Percentiles rank a stretch among this genome's conserved stretches.
These are phyloP conservation scores for Drosophila rubida DNA, from an alignment of 2,888 invertebrate species.

Conservation along the genomic window DNA sequence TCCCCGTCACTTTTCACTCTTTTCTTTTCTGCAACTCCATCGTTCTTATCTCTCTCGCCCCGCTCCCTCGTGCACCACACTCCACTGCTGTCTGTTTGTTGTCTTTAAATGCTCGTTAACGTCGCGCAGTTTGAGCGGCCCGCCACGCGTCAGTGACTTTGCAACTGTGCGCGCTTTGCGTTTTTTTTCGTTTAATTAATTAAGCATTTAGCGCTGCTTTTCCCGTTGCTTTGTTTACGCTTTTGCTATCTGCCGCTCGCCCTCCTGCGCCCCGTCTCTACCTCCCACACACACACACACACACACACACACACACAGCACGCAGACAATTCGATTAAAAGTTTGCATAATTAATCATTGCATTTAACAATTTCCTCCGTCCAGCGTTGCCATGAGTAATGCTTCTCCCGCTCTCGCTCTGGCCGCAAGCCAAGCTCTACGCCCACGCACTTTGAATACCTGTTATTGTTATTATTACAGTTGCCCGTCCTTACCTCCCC, in stretches of 20 bases:
- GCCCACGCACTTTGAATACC: constrained; percentile 39
- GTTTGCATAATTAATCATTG: constrained; percentile 71
- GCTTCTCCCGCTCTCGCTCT: not conserved
- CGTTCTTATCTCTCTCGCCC: not conserved
- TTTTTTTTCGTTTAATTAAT: constrained; percentile 37
- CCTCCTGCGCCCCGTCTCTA: not conserved
- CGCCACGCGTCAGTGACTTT: constrained; percentile 23
- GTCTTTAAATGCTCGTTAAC: constrained; percentile 2
- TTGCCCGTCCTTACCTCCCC: not conserved
- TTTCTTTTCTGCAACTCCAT: not conserved
- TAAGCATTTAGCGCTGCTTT: constrained; percentile 30
- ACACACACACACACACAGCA: not conserved
- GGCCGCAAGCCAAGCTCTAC: not conserved
- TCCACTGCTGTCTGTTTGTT: not conserved
- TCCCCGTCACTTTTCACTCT: not conserved
- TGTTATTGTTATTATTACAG: constrained; percentile 28
- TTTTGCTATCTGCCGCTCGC: not conserved
- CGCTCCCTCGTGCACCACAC: too few relatives aligned
- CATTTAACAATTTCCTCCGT: constrained; percentile 60
- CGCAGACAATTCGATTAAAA: constrained; percentile 55
- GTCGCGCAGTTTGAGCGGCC: constrained; percentile 35
- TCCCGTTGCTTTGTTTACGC: constrained; percentile 19
- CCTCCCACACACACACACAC: not conserved
- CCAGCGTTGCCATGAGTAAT: constrained; percentile 24
- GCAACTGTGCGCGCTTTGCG: constrained; percentile 35